Evolutionary conservation across 2,797 vertebrate genomes (phyloP), one percentile per base, ranked within the genome.

Genomic region (Tapera naevia): DNA sequence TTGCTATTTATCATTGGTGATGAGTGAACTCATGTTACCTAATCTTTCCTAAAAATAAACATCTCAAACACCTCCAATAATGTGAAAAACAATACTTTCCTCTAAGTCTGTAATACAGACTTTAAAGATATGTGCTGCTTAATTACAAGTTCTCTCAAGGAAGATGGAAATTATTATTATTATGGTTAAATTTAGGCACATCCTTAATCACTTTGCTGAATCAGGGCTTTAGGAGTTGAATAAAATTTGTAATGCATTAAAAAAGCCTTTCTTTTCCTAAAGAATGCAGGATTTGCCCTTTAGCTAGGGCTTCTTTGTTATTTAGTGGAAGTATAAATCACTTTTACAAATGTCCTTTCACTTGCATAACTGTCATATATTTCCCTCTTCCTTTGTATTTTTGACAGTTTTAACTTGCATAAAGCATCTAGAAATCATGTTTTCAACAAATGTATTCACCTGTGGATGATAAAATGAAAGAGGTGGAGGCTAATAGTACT

Each of bases 391-490:
- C 80, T 96, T 97, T 97, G 94, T 96, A 70, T 95, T 96, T 94
- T 74, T 94, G 90, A 92, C 96, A 96, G 95, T 80, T 94, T 94
- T 89, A 95, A 94, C 74, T 94, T 90, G 93, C 84, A 96, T 87
- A 96, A 96, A 96, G 78, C 88, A 95, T 86, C 67, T 62, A 89
- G 94, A 95, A 89, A 94, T 89, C 80, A 80, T 92, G 90, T 97
- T 98, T 97, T 97, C 91, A 97, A 97, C 95, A 96, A 96, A 97
- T 95, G 94, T 96, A 97, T 91, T 91, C 93, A 95, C 91, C 91
- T 95, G 93, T 92, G 91, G 96, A 95, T 97, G 89, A 91, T 83
- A 93, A 96, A 95, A 94, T 94, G 88, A 89, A 96, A 96, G 90
- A 97, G 94, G 88, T 95, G 92, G 88, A 94, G 88, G 91, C 80